Evolutionary conservation across 2,797 vertebrate species (phyloP).

Genomic region (Apodemus agrarius): DNA sequence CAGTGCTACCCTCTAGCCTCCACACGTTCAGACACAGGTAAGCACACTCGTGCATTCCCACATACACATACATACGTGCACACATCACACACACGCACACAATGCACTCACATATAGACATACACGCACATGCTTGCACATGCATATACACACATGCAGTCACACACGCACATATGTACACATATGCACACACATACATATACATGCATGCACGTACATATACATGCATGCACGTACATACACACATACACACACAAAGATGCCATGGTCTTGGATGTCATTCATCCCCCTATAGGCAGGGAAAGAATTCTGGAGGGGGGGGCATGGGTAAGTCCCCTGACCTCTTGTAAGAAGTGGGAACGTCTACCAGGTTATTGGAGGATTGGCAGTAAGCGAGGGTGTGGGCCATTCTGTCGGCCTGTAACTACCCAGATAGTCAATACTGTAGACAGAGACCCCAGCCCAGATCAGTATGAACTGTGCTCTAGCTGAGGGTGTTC

Average conservation of each 20-base stretch:
- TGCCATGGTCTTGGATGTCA: neutral
- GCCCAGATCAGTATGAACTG: neutral
- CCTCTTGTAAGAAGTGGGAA: neutral
- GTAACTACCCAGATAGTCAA: neutral
- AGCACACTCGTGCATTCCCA: neutral
- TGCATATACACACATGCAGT: no score
- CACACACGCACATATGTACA: neutral
- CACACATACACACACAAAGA: neutral
- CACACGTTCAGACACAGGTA: neutral
- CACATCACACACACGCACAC: neutral
- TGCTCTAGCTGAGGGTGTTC: neutral
- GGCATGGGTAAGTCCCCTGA: neutral
- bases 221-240: neutral
- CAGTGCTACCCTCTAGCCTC: neutral
- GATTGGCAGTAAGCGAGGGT: neutral
- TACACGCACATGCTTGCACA: no score
- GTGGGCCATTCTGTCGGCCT: neutral
- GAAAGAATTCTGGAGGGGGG: neutral
- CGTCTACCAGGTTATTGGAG: neutral
- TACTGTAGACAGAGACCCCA: neutral
- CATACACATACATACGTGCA: neutral
- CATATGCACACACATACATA: neutral
- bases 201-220: neutral
- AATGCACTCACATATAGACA: no score
- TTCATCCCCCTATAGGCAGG: neutral